These are phyloP conservation scores for Ectemnius continuus DNA, from an alignment of 2,888 invertebrate genomes.

Conservation along the genomic window DNA sequence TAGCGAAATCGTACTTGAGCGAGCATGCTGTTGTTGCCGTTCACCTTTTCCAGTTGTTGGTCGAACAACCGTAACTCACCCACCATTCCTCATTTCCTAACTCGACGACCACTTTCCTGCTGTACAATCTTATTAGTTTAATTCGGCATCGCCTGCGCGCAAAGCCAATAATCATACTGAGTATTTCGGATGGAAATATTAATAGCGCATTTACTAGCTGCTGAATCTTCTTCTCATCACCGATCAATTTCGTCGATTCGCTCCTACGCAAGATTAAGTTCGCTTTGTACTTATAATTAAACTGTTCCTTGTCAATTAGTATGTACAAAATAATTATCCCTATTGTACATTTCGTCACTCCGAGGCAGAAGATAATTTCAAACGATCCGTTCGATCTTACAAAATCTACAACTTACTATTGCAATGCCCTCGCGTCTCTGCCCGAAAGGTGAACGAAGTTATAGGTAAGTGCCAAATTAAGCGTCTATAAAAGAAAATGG, in stretches of 20 bases:
- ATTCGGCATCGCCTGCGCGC: constrained; percentile 15
- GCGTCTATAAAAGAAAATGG: background rate
- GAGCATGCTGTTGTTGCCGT: constrained; percentile 29
- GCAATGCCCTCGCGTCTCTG: constrained; percentile 48
- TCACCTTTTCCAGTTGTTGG: constrained; percentile 23
- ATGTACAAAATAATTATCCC: constrained; percentile 47
- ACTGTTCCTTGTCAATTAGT: constrained; percentile 30
- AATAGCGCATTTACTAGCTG: background rate
- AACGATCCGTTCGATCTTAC: constrained; percentile 25
- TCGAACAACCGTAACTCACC: constrained; percentile 9
- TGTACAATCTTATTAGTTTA: constrained; percentile 24
- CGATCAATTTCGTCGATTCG: constrained; percentile 17
- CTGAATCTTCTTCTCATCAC: constrained; percentile 14
- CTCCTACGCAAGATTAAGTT: constrained; percentile 15
- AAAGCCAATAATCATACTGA: constrained; percentile 10
- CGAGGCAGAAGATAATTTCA: constrained; percentile 26
- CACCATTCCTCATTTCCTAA: background rate
- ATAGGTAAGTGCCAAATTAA: constrained; percentile 4
- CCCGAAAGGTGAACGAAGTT: constrained; percentile 27
- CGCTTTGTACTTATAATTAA: constrained; percentile 1
- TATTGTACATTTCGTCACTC: constrained; percentile 33
- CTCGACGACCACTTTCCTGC: background rate
- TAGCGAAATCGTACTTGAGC: constrained; percentile 22
- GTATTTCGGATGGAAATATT: constrained; percentile 28
- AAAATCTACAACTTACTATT: constrained; percentile 35